Percentiles rank a stretch among this genome's conserved stretches.
These are phyloP conservation scores for Chrysolina haemoptera DNA, from an alignment of 2,888 invertebrate species.

Conservation along the genomic window DNA sequence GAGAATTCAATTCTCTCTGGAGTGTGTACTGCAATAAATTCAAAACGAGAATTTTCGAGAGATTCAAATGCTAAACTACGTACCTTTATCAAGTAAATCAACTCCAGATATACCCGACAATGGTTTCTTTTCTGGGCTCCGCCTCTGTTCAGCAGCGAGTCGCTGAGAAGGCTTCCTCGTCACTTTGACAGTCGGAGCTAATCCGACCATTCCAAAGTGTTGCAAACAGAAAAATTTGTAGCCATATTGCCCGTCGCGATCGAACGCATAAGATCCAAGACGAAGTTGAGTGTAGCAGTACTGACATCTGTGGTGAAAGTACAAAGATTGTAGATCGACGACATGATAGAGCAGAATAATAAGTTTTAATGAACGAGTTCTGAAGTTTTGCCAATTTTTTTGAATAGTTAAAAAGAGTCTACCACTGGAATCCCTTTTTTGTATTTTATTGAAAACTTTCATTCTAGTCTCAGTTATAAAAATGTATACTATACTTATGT, in stretches of 20 bases:
- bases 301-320: conserved; percentile 79
- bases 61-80: too few relatives aligned
- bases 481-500: too few relatives aligned
- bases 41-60: not conserved
- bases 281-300: conserved; percentile 90
- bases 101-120: conserved; percentile 70
- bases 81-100: conserved; percentile 68
- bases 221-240: conserved; percentile 84
- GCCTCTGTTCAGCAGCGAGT: conserved; percentile 55
- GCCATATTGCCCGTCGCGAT: conserved; percentile 78
- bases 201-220: conserved; percentile 79
- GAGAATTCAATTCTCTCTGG: conserved; percentile 88
- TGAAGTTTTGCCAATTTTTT: too few relatives aligned
- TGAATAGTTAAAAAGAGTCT: too few relatives aligned
- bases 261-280: conserved; percentile 83
- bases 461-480: too few relatives aligned
- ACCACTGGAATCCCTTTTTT: too few relatives aligned
- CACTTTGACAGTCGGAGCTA: conserved; percentile 63
- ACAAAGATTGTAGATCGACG: too few relatives aligned
- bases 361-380: too few relatives aligned
- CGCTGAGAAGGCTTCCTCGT: conserved; percentile 59
- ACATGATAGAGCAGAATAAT: too few relatives aligned
- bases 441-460: too few relatives aligned
- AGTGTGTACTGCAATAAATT: conserved; percentile 72
- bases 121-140: conserved; percentile 71